Percentiles rank a stretch among this genome's conserved stretches.
Evolutionary conservation across 2,888 invertebrate genomes (phyloP).

Genomic region (Norana najaformis): DNA sequence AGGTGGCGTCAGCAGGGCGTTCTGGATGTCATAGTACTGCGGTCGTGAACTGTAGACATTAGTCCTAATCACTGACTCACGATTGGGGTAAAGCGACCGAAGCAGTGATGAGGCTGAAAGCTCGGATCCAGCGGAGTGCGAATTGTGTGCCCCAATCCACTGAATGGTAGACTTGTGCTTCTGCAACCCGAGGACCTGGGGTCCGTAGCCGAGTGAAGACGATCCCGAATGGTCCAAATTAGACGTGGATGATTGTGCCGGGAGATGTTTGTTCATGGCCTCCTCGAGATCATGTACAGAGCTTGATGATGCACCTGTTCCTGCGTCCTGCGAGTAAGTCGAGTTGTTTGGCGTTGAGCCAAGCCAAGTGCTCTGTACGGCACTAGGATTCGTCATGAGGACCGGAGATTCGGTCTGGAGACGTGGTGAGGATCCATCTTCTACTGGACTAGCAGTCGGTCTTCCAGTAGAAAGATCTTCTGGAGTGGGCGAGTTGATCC

Average conservation of each 20-base stretch:
- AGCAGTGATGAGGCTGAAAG: constrained; percentile 87
- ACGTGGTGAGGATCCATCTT: background rate
- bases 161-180: constrained; percentile 71
- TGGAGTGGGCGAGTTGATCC: constrained; percentile 43
- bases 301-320: constrained; percentile 32
- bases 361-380: background rate
- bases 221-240: background rate
- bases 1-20: constrained; percentile 84
- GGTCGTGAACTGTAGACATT: constrained; percentile 52
- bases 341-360: background rate
- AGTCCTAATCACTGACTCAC: constrained; percentile 91
- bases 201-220: constrained; percentile 19
- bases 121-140: constrained; percentile 63
- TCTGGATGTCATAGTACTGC: constrained; percentile 59
- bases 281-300: constrained; percentile 91
- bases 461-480: constrained; percentile 47
- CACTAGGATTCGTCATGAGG: background rate
- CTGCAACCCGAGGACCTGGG: constrained; percentile 30
- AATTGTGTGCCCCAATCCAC: constrained; percentile 76
- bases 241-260: constrained; percentile 44
- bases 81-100: constrained; percentile 85
- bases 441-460: constrained; percentile 27
- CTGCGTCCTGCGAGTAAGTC: constrained; percentile 20
- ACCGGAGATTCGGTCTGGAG: background rate
- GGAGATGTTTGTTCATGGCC: constrained; percentile 91